Conservation (phyloP, 2,888 invertebrate genomes). For the Bombylius major region DNA sequence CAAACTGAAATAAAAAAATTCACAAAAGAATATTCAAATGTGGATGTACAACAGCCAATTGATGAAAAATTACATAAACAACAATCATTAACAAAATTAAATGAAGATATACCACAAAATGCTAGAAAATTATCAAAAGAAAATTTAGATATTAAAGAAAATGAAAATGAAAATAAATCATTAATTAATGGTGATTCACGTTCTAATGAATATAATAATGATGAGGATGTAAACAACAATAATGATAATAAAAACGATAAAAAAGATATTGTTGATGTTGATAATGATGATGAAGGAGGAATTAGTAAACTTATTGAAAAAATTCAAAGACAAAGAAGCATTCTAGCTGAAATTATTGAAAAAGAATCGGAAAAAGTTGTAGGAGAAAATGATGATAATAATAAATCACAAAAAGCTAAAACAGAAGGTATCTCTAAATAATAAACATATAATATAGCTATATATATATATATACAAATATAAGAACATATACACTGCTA, state of each 20-base stretch:
- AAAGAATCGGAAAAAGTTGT: background rate
- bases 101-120: background rate
- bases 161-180: background rate
- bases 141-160: background rate
- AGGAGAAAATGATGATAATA: conserved; percentile 25
- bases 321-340: conserved; percentile 55
- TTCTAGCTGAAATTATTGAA: conserved; percentile 52
- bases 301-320: conserved; percentile 50
- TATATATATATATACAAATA: too few relatives aligned
- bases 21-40: background rate
- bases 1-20: background rate
- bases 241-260: conserved; percentile 17
- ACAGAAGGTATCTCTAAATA: background rate
- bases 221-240: conserved; percentile 6
- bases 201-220: background rate
- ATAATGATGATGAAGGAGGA: conserved; percentile 46
- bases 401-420: conserved; percentile 3
- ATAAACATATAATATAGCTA: too few relatives aligned
- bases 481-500: too few relatives aligned
- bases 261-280: conserved; percentile 22
- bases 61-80: background rate
- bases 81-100: background rate
- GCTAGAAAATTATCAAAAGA: background rate
- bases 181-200: background rate
- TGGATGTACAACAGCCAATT: background rate